Evolutionary conservation across 2,797 vertebrate species (phyloP).

Genomic region (Sebastes goodei): DNA sequence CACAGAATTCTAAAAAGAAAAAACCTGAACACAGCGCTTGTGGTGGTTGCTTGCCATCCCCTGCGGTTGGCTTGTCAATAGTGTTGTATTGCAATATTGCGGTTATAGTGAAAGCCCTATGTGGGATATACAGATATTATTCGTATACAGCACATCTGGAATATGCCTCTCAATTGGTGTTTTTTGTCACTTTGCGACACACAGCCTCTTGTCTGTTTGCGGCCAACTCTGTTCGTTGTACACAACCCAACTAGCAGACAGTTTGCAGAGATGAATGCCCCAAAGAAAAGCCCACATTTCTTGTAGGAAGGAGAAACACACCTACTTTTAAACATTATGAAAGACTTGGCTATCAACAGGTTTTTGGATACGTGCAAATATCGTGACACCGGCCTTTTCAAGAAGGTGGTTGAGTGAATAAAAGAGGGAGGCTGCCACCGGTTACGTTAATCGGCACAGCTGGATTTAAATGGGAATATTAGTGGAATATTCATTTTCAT

Average conservation of each 20-base stretch:
- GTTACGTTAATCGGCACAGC: not conserved
- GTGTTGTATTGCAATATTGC: too few species aligned
- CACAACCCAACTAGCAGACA: not conserved
- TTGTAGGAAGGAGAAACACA: not conserved
- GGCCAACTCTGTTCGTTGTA: too few species aligned
- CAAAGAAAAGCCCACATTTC: not conserved
- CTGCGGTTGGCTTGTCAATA: too few species aligned
- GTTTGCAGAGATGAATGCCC: not conserved
- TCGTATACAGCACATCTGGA: not conserved
- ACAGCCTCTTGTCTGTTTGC: not conserved
- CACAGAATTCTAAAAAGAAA: too few species aligned
- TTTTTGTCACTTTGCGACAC: not conserved
- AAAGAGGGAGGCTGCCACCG: not conserved
- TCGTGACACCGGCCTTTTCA: not conserved
- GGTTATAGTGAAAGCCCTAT: too few species aligned
- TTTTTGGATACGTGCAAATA: not conserved
- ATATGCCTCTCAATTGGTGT: not conserved
- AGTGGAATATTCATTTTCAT: not conserved
- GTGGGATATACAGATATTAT: not conserved
- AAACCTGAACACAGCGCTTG: too few species aligned
- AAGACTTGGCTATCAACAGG: not conserved
- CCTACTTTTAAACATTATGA: not conserved
- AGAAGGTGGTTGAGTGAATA: not conserved
- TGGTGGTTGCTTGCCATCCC: too few species aligned
- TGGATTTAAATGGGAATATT: not conserved